phyloP scores from a whole-genome alignment of 2,797 vertebrate genomes.

The Hypotaenidia okinawae region DNA sequence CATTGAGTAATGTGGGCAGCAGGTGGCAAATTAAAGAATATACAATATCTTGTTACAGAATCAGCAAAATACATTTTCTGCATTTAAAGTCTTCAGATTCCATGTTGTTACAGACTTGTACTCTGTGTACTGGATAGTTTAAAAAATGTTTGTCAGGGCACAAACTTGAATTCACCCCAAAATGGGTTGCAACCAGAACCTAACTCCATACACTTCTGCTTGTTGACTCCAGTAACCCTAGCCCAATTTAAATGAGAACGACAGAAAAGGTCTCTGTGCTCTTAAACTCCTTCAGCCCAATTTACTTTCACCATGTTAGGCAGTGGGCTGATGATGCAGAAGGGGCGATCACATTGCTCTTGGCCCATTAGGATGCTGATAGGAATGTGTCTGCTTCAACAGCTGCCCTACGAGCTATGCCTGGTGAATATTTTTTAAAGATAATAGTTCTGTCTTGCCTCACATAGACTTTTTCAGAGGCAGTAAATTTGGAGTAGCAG shows the following conservation, averaged over 20 bases:
- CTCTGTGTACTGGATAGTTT: neutral
- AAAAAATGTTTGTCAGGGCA: neutral
- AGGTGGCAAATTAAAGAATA: constrained; percentile 55
- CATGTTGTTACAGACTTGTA: neutral
- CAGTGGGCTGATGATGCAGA: neutral
- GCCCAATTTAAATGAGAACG: neutral
- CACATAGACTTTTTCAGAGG: neutral
- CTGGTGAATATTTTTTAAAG: neutral
- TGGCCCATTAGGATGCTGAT: neutral
- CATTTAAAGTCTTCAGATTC: neutral
- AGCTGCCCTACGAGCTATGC: neutral
- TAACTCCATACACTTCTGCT: neutral
- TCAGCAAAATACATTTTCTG: neutral
- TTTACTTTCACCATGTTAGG: neutral
- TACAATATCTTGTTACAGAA: constrained; percentile 20
- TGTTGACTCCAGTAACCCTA: neutral
- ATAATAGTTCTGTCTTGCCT: neutral
- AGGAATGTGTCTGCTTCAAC: neutral
- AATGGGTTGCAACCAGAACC: neutral
- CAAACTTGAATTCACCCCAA: neutral
- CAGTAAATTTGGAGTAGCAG: neutral
- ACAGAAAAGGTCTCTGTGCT: neutral
- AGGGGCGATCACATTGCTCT: neutral
- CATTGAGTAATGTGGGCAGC: neutral
- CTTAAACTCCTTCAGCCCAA: neutral